phyloP scores from a whole-genome alignment of 2,113 vertebrate genomes.

The Felis catus region F.catus_Fca126_mat1.0 CM031426.1:25703501-25704000 shows the following conservation, averaged over 20 bases:
- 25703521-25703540: conserved; percentile 55
- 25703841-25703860: not conserved
- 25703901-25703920: not conserved
- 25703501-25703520: conserved; percentile 80
- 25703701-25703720: not conserved
- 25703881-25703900: not conserved
- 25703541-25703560: conserved; percentile 97
- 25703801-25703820: not conserved
- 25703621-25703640: conserved; percentile 33
- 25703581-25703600: conserved; percentile 96
- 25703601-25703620: conserved; percentile 84
- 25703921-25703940: not conserved
- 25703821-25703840: not conserved
- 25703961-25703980: not conserved
- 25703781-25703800: not conserved
- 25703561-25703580: conserved; percentile 98
- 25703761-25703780: not conserved
- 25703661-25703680: not conserved
- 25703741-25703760: not conserved
- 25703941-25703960: not conserved
- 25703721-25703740: not conserved
- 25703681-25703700: not conserved
- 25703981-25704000: too few relatives aligned
- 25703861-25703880: not conserved
- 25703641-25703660: not conserved